Conservation (phyloP, 2,888 invertebrate genomes). For the Agelastica alni region DNA sequence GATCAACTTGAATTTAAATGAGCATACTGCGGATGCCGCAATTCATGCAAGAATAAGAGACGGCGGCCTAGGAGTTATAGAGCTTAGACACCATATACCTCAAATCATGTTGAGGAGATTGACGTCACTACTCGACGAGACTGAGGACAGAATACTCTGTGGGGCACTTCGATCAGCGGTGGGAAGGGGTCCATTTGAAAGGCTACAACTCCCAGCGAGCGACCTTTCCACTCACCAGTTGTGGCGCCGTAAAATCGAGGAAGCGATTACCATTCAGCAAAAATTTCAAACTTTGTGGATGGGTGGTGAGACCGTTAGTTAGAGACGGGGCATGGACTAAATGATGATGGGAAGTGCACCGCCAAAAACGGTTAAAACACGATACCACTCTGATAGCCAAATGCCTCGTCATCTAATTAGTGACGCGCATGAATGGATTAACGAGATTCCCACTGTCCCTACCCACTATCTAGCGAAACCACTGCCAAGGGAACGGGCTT, state of each 20-base stretch:
- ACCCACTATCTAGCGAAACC: too few species aligned
- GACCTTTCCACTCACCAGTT: conserved; percentile 10
- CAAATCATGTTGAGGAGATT: conserved; percentile 18
- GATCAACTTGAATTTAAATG: conserved; percentile 59
- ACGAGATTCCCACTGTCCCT: too few species aligned
- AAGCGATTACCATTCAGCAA: too few species aligned
- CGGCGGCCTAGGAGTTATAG: conserved; percentile 40
- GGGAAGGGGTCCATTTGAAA: background rate
- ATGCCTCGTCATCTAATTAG: too few species aligned
- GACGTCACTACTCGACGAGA: conserved; percentile 5
- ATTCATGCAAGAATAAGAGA: conserved; percentile 37
- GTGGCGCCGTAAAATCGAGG: too few species aligned
- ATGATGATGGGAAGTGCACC: too few species aligned
- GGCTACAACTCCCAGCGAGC: conserved; percentile 17
- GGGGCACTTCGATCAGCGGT: conserved; percentile 18
- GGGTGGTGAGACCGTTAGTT: too few species aligned
- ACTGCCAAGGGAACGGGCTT: conserved; percentile 73
- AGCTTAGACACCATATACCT: conserved; percentile 24
- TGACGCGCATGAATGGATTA: too few species aligned
- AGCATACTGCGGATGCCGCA: conserved; percentile 46
- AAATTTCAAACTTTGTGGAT: too few species aligned
- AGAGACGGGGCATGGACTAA: too few species aligned
- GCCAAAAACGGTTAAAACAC: too few species aligned
- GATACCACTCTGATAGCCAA: too few species aligned
- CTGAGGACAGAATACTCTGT: conserved; percentile 19